Evolutionary conservation across 2,113 vertebrate genomes (phyloP), one percentile per base, ranked within the genome.

Genomic region (Microcebus griseorufus): DNA sequence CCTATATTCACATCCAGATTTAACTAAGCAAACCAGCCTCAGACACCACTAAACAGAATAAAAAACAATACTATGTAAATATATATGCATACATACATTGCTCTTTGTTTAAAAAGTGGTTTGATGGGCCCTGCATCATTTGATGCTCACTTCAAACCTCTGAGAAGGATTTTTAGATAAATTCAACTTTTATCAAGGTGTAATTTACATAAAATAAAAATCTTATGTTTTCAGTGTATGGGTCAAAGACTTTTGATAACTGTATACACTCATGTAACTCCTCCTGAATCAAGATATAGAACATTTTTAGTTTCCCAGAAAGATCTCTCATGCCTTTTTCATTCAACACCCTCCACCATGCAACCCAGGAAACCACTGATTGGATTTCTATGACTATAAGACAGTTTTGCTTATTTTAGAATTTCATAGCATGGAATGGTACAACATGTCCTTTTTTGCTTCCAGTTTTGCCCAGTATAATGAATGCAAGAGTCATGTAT

Each of bases 81-180:
- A 13, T n/a, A 23, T 32, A 23, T 17, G 18, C 55, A 22, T 58
- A 58, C 20, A 9, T 20, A 27, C 10, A 29, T 51, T 2, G 5
- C 9, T 53, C 84, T 22, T 32, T 58, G 25, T 84, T 94, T 85
- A 53, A 42, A 93, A 73, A 72, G 64, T 39, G 0, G 48, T 73
- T 58, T 84, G 32, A 79, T 11, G 5, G 32, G 10, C 4, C 8
- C 16, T 58, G 8, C n/a, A 55, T 96, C 58, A 39, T 62, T 75
- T 65, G 48, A 83, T 84, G 34, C 12, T 90, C 8, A 32, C 11
- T 6, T 91, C 42, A 75, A 45, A 48, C 13, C 62, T 87, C 48
- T 83, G 55, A 87, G 53, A 81, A 80, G 80, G 42, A 72, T n/a
- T 72, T 81, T 92, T 55, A 72, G n/a, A 70, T 45, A 79, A 84